Evolutionary conservation across 1,140 invertebrate species (phyloP).

Genomic region (Centruroides vittatus): DNA sequence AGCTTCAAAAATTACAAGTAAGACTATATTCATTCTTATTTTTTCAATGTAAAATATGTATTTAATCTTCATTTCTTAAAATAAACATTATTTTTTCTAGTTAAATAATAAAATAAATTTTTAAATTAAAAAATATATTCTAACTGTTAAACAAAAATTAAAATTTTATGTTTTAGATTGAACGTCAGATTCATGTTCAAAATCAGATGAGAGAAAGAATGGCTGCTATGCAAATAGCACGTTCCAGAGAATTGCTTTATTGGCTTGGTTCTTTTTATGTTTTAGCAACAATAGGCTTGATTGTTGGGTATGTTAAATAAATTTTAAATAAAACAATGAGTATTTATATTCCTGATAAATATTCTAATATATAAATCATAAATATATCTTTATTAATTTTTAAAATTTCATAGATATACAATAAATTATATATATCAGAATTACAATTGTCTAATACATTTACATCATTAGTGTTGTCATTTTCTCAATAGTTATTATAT

Average conservation of each 20-base stretch:
- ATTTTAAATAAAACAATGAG: background rate
- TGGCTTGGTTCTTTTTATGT: constrained; percentile 55
- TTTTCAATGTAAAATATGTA: no score
- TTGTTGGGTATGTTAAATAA: constrained; percentile 38
- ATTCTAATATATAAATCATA: no score
- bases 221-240: constrained; percentile 52
- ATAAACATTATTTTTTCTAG: no score
- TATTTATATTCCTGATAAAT: no score
- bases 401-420: no score
- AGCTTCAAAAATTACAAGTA: constrained; percentile 47
- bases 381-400: background rate
- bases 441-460: no score
- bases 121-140: no score
- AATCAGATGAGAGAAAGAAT: constrained; percentile 58
- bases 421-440: no score
- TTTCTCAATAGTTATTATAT: no score
- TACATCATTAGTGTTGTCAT: no score
- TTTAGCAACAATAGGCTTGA: constrained; percentile 36
- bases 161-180: constrained; percentile 34
- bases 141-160: background rate
- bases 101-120: no score
- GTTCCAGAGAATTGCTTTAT: constrained; percentile 50
- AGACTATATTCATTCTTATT: constrained; percentile 2
- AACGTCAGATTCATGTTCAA: constrained; percentile 60
- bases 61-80: no score